A percentile compares a stretch with the other conserved stretches of the same genome.
Conservation (phyloP, 2,888 invertebrate genomes). For the Folsomia candida region DNA sequence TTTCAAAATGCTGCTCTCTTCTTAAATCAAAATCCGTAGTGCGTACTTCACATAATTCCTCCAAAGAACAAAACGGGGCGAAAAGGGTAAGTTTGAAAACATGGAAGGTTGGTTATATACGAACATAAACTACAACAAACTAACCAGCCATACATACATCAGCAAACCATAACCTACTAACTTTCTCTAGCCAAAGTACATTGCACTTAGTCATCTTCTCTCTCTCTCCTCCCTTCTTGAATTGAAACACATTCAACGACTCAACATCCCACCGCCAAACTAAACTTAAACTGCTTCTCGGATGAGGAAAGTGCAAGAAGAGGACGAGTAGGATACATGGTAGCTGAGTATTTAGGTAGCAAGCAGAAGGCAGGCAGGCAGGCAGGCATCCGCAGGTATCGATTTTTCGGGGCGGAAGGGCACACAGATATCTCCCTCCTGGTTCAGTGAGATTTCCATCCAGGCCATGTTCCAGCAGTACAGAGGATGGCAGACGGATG, state of each 20-base stretch:
- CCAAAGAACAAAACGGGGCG: too few relatives aligned
- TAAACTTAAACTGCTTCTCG: background rate
- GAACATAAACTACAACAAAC: too few relatives aligned
- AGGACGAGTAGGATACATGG: background rate
- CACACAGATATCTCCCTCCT: conserved; percentile 25
- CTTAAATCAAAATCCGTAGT: too few relatives aligned
- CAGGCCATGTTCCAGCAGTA: too few relatives aligned
- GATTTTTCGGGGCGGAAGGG: conserved; percentile 45
- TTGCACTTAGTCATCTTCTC: background rate
- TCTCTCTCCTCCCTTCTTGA: background rate
- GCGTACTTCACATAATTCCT: too few relatives aligned
- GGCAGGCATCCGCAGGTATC: conserved; percentile 40
- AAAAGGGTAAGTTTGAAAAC: too few relatives aligned
- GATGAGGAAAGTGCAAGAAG: background rate
- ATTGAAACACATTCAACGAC: background rate
- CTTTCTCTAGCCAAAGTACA: too few relatives aligned
- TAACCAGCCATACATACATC: too few relatives aligned
- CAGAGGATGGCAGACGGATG: too few relatives aligned
- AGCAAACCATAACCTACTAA: too few relatives aligned
- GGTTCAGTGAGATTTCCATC: conserved; percentile 36
- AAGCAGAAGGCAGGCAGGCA: conserved; percentile 1
- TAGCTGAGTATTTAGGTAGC: background rate
- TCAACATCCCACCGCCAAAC: background rate
- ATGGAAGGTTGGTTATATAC: too few relatives aligned
- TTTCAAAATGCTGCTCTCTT: too few relatives aligned